These are phyloP conservation scores for Julus scandinavius DNA, from an alignment of 2,888 invertebrate genomes.

Conservation along the genomic window DNA sequence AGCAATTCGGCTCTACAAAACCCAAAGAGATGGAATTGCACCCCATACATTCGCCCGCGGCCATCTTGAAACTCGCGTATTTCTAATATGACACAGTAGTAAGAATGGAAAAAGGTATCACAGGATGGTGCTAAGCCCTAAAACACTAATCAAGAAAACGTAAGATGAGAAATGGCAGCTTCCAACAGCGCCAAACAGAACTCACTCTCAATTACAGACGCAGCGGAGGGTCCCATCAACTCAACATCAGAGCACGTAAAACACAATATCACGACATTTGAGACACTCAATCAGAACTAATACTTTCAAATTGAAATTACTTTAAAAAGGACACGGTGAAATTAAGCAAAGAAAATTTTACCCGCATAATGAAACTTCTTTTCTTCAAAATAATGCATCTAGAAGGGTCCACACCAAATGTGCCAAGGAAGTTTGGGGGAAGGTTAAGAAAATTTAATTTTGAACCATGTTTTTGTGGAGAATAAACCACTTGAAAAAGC, in stretches of 20 bases:
- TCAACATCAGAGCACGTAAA: neutral
- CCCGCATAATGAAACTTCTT: too few relatives aligned
- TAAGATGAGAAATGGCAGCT: constrained; percentile 43
- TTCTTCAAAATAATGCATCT: too few relatives aligned
- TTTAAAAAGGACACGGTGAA: neutral
- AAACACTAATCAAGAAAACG: neutral
- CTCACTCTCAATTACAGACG: constrained; percentile 25
- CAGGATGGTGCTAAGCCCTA: neutral
- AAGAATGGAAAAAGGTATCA: neutral
- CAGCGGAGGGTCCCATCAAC: constrained; percentile 15
- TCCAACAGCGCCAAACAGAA: constrained; percentile 17
- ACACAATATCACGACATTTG: neutral
- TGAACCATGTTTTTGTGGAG: too few relatives aligned
- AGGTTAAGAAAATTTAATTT: too few relatives aligned
- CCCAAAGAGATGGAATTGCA: neutral
- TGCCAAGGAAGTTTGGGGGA: too few relatives aligned
- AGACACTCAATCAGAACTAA: neutral
- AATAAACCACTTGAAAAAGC: too few relatives aligned
- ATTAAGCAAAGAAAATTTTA: neutral
- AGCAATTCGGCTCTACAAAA: neutral
- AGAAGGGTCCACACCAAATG: too few relatives aligned
- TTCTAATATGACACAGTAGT: neutral
- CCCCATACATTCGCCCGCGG: neutral
- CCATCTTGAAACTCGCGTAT: neutral
- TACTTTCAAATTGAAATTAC: neutral